Conservation (phyloP, 2,888 invertebrate genomes). For the Rhagonycha fulva region DNA sequence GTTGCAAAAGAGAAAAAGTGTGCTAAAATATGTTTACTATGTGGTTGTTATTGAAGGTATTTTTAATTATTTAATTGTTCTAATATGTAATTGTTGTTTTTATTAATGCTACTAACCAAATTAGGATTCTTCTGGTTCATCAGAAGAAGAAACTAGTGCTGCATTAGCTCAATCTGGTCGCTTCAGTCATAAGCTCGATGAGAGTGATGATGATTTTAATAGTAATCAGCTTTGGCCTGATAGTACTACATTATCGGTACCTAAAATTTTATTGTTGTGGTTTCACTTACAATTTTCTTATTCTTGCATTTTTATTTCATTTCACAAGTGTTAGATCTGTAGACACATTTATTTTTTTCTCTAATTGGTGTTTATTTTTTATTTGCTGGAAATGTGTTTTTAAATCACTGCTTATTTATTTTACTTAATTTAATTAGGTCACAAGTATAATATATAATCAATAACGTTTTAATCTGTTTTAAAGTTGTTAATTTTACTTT, state of each 20-base stretch:
- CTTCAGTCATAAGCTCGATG: slow-evolving; percentile 48
- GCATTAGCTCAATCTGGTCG: slow-evolving; percentile 49
- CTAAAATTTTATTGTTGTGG: background rate
- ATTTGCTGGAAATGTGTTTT: background rate
- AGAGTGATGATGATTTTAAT: slow-evolving; percentile 54
- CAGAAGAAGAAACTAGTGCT: slow-evolving; percentile 54
- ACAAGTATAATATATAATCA: background rate
- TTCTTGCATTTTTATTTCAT: background rate
- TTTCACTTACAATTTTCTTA: background rate
- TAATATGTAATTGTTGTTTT: slow-evolving; percentile 17
- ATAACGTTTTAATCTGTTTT: background rate
- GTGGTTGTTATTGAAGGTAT: background rate
- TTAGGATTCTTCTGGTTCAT: slow-evolving; percentile 57
- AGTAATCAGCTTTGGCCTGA: slow-evolving; percentile 53
- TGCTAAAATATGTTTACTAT: slow-evolving; percentile 1
- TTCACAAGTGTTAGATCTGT: background rate
- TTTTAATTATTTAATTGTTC: slow-evolving; percentile 10
- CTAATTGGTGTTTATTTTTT: background rate
- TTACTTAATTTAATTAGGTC: background rate
- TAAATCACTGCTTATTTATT: slow-evolving; percentile 12
- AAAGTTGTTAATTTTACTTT: no score
- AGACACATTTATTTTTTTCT: background rate
- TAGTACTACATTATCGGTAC: slow-evolving; percentile 52
- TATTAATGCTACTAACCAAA: slow-evolving; percentile 40
- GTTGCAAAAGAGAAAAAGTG: background rate